Conservation (phyloP, 2,113 vertebrate genomes). For the Microtus montanus region DNA sequence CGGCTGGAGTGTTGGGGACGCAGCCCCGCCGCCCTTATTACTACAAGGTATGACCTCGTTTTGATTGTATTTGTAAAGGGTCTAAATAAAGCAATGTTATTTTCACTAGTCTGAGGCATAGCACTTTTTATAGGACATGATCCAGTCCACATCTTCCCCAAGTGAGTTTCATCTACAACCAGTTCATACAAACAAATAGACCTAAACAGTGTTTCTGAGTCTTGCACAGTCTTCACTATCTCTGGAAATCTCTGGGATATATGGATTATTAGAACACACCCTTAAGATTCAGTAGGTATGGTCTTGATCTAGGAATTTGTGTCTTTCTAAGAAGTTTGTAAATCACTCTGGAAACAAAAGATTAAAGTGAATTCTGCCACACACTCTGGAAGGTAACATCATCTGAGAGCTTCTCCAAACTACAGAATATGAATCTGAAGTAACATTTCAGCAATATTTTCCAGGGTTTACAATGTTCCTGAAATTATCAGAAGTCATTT, state of each 20-base stretch:
- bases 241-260: not conserved
- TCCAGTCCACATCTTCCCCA: not conserved
- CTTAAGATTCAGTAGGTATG: not conserved
- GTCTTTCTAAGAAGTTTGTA: slow-evolving; percentile 16
- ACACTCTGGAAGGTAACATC: not conserved
- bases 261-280: not conserved
- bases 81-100: not conserved
- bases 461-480: not conserved
- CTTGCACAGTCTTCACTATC: not conserved
- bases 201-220: not conserved
- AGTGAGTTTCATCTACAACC: not conserved
- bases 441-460: not conserved
- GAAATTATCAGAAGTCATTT: not conserved
- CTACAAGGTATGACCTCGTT: not conserved
- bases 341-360: not conserved
- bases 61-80: not conserved
- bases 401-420: not conserved
- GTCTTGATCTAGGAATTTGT: not conserved
- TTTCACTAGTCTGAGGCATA: not conserved
- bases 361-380: not conserved
- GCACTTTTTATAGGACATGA: not conserved
- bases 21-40: too few species aligned
- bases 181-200: not conserved
- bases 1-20: too few species aligned
- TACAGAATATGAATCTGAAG: not conserved